phyloP scores from a whole-genome alignment of 2,888 invertebrate species.

The Flabesymbios commensalis region DNA sequence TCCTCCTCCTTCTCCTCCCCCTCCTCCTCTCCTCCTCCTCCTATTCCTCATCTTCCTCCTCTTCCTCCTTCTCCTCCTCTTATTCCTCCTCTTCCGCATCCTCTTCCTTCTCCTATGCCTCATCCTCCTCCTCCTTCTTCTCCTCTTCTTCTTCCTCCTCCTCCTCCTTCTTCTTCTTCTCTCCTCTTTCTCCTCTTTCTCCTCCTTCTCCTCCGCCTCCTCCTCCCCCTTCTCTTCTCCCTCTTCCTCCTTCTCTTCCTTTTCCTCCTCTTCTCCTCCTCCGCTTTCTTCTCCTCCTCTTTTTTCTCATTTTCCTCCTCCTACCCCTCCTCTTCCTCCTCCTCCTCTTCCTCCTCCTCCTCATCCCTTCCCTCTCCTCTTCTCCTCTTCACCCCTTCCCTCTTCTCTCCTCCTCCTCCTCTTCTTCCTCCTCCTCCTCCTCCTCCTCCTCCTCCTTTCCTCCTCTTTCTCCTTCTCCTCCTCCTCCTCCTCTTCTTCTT shows the following conservation, averaged over 20 bases:
- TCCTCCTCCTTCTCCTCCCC: background rate
- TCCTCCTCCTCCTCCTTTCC: background rate
- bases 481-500: background rate
- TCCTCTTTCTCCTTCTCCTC: background rate
- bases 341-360: background rate
- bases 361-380: background rate
- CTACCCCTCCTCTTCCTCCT: background rate
- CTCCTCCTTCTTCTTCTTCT: constrained; percentile 1
- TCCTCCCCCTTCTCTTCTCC: background rate
- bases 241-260: background rate
- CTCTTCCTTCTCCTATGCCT: too few relatives aligned
- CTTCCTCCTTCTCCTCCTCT: too few relatives aligned
- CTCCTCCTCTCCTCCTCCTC: background rate
- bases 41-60: too few relatives aligned
- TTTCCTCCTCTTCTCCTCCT: too few relatives aligned
- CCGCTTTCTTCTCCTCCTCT: too few relatives aligned
- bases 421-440: background rate
- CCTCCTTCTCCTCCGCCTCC: constrained; percentile 1
- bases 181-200: background rate
- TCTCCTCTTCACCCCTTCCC: background rate
- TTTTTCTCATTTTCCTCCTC: background rate
- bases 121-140: too few relatives aligned
- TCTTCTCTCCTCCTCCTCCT: background rate
- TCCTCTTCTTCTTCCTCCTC: background rate
- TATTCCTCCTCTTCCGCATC: too few relatives aligned